Conservation (phyloP, 2,888 invertebrate genomes). For the Nineta flava region DNA sequence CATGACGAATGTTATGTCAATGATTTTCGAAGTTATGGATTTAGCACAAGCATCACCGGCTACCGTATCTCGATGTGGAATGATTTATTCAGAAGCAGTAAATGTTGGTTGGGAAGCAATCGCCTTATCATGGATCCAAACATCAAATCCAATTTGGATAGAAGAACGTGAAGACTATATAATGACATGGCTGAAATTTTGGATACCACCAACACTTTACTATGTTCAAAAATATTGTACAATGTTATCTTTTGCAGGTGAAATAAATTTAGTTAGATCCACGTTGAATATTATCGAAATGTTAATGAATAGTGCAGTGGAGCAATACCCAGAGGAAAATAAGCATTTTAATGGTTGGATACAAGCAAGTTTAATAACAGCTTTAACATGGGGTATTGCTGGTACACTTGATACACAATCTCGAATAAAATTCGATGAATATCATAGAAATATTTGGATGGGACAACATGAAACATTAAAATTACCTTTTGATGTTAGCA, state of each 20-base stretch:
- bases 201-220: conserved; percentile 56
- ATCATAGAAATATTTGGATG: conserved; percentile 37
- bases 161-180: conserved; percentile 43
- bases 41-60: conserved; percentile 72
- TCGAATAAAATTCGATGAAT: conserved; percentile 47
- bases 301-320: conserved; percentile 54
- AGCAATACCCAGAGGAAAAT: conserved; percentile 46
- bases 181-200: conserved; percentile 52
- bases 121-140: conserved; percentile 64
- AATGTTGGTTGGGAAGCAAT: conserved; percentile 73
- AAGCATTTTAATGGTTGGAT: conserved; percentile 55
- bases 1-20: conserved; percentile 64
- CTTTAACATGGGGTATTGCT: conserved; percentile 72
- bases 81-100: conserved; percentile 78
- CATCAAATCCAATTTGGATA: conserved; percentile 44
- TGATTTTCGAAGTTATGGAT: conserved; percentile 82
- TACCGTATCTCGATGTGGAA: conserved; percentile 77
- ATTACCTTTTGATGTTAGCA: conserved; percentile 48
- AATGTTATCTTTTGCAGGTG: conserved; percentile 49
- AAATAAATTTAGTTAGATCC: conserved; percentile 53
- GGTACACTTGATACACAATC: conserved; percentile 63
- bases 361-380: conserved; percentile 58
- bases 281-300: conserved; percentile 63
- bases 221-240: conserved; percentile 56
- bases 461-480: conserved; percentile 30